A percentile compares a stretch with the other conserved stretches of the same genome.
These are phyloP conservation scores for Oncorhynchus tshawytscha DNA, from an alignment of 2,113 vertebrate species.

Conservation along the genomic window DNA sequence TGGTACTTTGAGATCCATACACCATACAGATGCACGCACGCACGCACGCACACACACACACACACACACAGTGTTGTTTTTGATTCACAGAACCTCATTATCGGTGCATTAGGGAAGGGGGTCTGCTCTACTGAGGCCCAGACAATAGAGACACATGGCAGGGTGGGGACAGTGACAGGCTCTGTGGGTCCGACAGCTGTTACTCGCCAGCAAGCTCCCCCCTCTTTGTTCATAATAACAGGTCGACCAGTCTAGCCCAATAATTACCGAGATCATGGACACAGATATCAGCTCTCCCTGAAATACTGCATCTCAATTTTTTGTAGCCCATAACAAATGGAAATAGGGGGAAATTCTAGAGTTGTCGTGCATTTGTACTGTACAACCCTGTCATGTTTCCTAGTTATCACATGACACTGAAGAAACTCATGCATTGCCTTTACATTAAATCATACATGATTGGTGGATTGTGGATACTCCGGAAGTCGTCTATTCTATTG, in stretches of 20 bases:
- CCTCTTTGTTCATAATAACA: slow-evolving; percentile 31
- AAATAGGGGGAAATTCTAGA: neutral
- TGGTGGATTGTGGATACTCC: too few relatives aligned
- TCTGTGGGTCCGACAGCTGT: slow-evolving; percentile 61
- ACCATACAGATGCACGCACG: neutral
- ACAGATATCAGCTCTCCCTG: neutral
- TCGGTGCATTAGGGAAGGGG: slow-evolving; percentile 34
- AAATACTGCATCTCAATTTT: neutral
- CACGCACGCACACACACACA: neutral
- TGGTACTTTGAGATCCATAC: neutral
- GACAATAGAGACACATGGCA: slow-evolving; percentile 71
- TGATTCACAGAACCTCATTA: slow-evolving; percentile 28
- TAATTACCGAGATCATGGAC: slow-evolving; percentile 12
- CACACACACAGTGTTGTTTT: neutral
- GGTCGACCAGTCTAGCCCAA: neutral
- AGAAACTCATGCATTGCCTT: too few relatives aligned
- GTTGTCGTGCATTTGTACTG: neutral
- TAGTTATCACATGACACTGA: too few relatives aligned
- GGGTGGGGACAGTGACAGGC: slow-evolving; percentile 40
- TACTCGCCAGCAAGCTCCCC: slow-evolving; percentile 31
- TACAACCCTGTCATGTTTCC: too few relatives aligned
- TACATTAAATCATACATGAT: too few relatives aligned
- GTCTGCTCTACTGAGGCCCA: slow-evolving; percentile 26
- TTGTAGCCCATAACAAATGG: neutral
- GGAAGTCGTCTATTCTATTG: too few relatives aligned